Evolutionary conservation across 1,140 invertebrate species (phyloP).

Genomic region (Trichonephila inaurata): DNA sequence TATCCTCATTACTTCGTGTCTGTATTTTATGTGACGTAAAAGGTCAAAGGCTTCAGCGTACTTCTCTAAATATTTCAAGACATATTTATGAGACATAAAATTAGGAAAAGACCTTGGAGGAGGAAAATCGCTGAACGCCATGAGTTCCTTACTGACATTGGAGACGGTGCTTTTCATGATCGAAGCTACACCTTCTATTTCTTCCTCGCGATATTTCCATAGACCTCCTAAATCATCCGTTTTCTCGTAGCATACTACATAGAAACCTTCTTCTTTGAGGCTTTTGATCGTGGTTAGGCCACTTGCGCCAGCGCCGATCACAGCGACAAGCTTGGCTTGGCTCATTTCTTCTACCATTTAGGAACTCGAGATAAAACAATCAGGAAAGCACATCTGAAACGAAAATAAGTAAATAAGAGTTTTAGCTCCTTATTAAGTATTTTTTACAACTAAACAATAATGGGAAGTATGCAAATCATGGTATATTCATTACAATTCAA

Average conservation of each 20-base stretch:
- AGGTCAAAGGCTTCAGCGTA: constrained; percentile 79
- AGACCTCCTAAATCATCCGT: constrained; percentile 80
- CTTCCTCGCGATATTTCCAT: constrained; percentile 79
- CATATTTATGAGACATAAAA: constrained; percentile 80
- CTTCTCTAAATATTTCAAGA: constrained; percentile 81
- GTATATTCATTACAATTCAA: no score
- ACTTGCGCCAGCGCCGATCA: constrained; percentile 81
- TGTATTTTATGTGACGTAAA: constrained; percentile 74
- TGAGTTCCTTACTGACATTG: constrained; percentile 83
- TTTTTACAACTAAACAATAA: no score
- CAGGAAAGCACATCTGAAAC: constrained; percentile 32
- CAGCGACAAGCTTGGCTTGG: constrained; percentile 76
- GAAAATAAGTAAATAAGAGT: not conserved
- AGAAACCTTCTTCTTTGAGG: constrained; percentile 80
- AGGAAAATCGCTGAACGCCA: constrained; percentile 83
- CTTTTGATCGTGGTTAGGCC: constrained; percentile 81
- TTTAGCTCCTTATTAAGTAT: not conserved
- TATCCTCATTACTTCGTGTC: constrained; percentile 77
- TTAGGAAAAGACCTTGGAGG: constrained; percentile 81
- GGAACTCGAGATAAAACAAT: not conserved
- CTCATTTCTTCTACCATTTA: constrained; percentile 55
- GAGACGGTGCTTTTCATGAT: constrained; percentile 82
- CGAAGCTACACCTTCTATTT: constrained; percentile 79
- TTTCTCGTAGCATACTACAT: constrained; percentile 81
- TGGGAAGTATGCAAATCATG: no score